Base-by-base conservation (phyloP, 2,113 vertebrate species). In the Morone chrysops region DNA sequence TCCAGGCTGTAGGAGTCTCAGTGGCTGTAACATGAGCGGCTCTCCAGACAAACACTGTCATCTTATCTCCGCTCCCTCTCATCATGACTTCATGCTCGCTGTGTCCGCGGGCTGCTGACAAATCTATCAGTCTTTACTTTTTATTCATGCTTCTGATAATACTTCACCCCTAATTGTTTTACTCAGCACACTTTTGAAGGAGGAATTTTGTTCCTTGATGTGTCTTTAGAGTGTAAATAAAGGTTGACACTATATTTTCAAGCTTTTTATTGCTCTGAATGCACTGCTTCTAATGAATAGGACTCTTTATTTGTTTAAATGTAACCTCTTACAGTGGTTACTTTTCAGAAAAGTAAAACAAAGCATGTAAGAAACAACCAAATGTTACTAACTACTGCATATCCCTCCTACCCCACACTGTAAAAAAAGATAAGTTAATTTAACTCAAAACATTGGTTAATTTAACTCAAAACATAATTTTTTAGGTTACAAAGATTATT, bases 11-110 rank as follows among this genome's bases (percentile, higher is more conserved):
- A 16, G 70, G 71, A 61, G 22, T 70, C 82, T 59, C 16, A 5
- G 20, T 0, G 60, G 53, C 72, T 51, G 82, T 12, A 86, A 89
- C 59, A 0, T 5, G 65, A 85, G 75, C 45, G 17, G 70, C 59
- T 60, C 36, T 9, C 2, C 67, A 75, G 40, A 63, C 69, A 38
- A 53, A 70, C 47, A 14, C 8, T 4, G 31, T 18, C 68, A 59
- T 47, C 20, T 61, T 0, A 56, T 62, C 82, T 22, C 57, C 3
- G 8, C 75, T 66, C 56, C 66, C 70, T 2, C 8, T 14, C 60
- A 18, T 11, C 45, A 3, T 22, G 57, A 70, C 75, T 72, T 60
- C 75, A 18, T 0, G 62, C 56, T 70, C 63, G 8, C 20, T 53
- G 6, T 65, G 16, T 7, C 31, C 2, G 10, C 2, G 10, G 18